A percentile compares a stretch with the other conserved stretches of the same genome.
Evolutionary conservation across 2,113 vertebrate genomes (phyloP).

Genomic region (Gadus macrocephalus): DNA sequence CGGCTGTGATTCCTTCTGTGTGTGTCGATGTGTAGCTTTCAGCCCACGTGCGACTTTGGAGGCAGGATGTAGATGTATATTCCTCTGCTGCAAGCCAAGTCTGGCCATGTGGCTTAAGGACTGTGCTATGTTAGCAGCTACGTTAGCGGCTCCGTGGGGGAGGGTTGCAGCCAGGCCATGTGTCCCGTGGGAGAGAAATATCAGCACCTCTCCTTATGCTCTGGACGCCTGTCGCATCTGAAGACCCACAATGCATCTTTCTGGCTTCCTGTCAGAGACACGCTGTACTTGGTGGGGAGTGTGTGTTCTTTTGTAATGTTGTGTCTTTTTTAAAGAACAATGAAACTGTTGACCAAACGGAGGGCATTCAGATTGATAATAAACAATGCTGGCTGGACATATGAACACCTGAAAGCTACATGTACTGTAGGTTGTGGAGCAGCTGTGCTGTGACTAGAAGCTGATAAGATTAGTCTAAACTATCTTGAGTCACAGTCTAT

Average conservation of each 20-base stretch:
- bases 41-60: constrained; percentile 25
- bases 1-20: no score
- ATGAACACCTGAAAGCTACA: no score
- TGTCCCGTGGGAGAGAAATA: constrained; percentile 66
- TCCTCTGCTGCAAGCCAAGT: constrained; percentile 39
- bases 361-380: no score
- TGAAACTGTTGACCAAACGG: no score
- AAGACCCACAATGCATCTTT: neutral
- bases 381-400: no score
- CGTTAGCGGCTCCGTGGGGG: constrained; percentile 55
- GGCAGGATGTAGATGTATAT: constrained; percentile 31
- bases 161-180: constrained; percentile 54
- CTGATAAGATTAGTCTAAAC: no score
- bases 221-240: constrained; percentile 41
- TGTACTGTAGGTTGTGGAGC: no score
- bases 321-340: no score
- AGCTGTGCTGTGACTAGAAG: no score
- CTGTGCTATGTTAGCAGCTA: constrained; percentile 50
- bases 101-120: constrained; percentile 53
- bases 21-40: constrained; percentile 12
- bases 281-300: neutral
- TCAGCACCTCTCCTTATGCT: constrained; percentile 72
- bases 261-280: neutral
- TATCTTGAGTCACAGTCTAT: no score
- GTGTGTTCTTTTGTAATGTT: neutral